Evolutionary conservation across 2,888 invertebrate genomes (phyloP).

Genomic region (Mechanitis messenoides): DNA sequence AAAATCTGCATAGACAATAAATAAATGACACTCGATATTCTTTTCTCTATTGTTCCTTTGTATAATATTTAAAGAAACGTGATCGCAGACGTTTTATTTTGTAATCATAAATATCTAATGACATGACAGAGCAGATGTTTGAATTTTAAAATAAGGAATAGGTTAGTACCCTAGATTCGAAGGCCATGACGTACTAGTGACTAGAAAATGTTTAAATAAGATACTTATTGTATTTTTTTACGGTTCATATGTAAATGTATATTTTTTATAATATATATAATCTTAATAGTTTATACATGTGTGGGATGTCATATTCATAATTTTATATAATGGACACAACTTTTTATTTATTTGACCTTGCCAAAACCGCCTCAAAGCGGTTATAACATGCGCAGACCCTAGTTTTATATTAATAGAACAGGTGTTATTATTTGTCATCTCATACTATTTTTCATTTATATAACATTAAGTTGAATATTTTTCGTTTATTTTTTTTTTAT

Average conservation of each 20-base stretch:
- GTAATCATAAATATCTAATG: slow-evolving; percentile 22
- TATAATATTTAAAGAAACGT: no score
- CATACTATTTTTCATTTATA: not conserved
- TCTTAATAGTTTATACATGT: no score
- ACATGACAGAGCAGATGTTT: slow-evolving; percentile 38
- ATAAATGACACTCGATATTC: no score
- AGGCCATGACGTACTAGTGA: slow-evolving; percentile 28
- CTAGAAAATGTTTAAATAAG: no score
- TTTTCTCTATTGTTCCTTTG: no score
- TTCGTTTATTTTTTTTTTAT: not conserved
- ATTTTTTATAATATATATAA: no score
- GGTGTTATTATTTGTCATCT: slow-evolving; percentile 17
- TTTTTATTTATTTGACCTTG: slow-evolving; percentile 14
- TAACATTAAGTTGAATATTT: not conserved
- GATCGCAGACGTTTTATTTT: slow-evolving; percentile 10
- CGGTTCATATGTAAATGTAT: no score
- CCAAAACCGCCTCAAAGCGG: slow-evolving; percentile 19
- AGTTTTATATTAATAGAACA: slow-evolving; percentile 20
- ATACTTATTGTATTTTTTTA: no score
- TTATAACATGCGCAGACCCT: slow-evolving; percentile 16
- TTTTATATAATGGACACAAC: not conserved
- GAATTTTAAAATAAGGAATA: slow-evolving; percentile 52
- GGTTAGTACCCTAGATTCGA: slow-evolving; percentile 48
- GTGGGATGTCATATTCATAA: not conserved
- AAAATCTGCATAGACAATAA: no score